These are phyloP conservation scores for Candoia aspera DNA, from an alignment of 2,113 vertebrate genomes.

Conservation along the genomic window DNA sequence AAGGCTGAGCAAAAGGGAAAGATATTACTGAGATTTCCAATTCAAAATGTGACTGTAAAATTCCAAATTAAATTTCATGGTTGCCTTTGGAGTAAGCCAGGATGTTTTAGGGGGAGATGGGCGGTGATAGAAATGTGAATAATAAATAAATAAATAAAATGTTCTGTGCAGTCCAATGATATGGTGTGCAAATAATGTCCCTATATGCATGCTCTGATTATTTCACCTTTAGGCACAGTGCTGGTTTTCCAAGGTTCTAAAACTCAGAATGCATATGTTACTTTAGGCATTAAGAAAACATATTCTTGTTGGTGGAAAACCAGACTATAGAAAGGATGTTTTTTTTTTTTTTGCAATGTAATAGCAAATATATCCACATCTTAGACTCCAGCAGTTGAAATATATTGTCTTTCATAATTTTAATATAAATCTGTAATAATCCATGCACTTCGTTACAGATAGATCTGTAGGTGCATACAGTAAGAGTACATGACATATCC, in stretches of 20 bases:
- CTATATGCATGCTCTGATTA: constrained; percentile 58
- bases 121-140: no score
- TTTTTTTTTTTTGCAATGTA: constrained; percentile 48
- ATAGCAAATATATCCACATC: constrained; percentile 45
- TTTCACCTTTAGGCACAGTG: constrained; percentile 66
- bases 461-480: constrained; percentile 39
- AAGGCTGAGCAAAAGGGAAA: constrained; percentile 82
- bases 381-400: constrained; percentile 37
- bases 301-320: constrained; percentile 25
- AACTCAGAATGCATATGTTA: constrained; percentile 35
- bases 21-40: constrained; percentile 80
- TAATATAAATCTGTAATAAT: constrained; percentile 44
- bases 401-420: constrained; percentile 46
- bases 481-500: constrained; percentile 35
- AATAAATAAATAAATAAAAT: no score
- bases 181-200: constrained; percentile 50
- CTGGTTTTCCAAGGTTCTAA: constrained; percentile 53
- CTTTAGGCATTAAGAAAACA: constrained; percentile 43
- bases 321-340: constrained; percentile 24
- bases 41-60: constrained; percentile 76
- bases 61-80: constrained; percentile 83
- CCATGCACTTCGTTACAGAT: constrained; percentile 28
- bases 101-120: no score
- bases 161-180: constrained; percentile 61
- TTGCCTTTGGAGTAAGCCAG: constrained; percentile 74